A percentile compares a stretch with the other conserved stretches of the same genome.
Conservation (phyloP, 2,888 invertebrate genomes). For the Xestia ashworthii region DNA sequence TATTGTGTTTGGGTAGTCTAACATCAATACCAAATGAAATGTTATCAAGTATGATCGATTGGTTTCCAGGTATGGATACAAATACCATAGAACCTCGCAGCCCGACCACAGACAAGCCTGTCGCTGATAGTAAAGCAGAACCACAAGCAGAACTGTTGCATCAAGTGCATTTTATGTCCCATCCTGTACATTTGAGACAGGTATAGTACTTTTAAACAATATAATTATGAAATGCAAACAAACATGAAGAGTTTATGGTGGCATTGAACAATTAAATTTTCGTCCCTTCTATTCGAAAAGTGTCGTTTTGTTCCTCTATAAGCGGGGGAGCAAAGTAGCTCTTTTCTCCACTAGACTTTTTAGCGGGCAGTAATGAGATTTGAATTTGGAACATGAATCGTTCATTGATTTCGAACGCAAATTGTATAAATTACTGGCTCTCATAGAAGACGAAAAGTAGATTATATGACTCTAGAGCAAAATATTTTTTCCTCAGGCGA, state of each 20-base stretch:
- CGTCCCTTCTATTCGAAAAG: no score
- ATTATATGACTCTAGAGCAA: no score
- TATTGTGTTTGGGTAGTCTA: neutral
- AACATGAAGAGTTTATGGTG: neutral
- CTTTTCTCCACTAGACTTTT: no score
- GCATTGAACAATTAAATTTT: neutral
- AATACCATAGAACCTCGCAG: slow-evolving; percentile 66
- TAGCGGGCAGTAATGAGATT: no score
- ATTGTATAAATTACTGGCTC: no score
- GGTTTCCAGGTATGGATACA: slow-evolving; percentile 69
- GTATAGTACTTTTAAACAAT: slow-evolving; percentile 59
- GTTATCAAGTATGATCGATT: neutral
- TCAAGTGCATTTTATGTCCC: slow-evolving; percentile 86
- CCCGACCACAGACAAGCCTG: slow-evolving; percentile 68
- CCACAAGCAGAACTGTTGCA: slow-evolving; percentile 83
- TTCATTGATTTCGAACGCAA: no score
- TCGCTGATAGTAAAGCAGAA: slow-evolving; percentile 63
- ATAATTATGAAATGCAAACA: neutral
- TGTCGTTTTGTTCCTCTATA: no score
- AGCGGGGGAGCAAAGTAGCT: no score
- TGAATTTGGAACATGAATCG: no score
- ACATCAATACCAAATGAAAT: neutral
- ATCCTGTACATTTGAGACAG: slow-evolving; percentile 86
- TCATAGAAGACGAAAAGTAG: no score
- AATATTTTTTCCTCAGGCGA: no score